phyloP scores from a whole-genome alignment of 1,140 invertebrate genomes.

The Rhopalosiphum padi region DNA sequence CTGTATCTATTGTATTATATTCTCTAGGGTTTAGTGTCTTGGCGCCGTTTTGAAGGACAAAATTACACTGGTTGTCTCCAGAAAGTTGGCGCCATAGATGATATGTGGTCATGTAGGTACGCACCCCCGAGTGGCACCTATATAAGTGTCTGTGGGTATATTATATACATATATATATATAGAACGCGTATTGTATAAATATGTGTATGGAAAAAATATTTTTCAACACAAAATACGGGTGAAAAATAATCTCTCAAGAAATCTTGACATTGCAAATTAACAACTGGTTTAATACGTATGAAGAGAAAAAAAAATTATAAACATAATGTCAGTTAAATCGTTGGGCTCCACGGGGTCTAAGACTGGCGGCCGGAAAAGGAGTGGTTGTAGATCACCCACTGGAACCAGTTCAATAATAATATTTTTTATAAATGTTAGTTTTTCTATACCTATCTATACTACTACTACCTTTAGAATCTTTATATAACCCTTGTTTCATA shows the following conservation, averaged over 20 bases:
- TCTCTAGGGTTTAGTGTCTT: not conserved
- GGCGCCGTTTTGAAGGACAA: constrained; percentile 34
- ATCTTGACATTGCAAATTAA: constrained; percentile 19
- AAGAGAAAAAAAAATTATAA: not conserved
- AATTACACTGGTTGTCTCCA: not conserved
- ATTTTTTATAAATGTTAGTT: constrained; percentile 52
- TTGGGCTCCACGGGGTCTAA: constrained; percentile 54
- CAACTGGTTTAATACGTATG: not conserved
- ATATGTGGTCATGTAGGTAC: not conserved
- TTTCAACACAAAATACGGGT: not conserved
- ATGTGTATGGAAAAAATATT: not conserved
- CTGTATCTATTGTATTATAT: not conserved
- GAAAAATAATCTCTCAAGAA: constrained; percentile 9
- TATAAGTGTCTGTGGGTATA: not conserved
- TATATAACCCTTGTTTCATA: not conserved
- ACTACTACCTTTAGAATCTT: not conserved
- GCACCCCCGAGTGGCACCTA: not conserved
- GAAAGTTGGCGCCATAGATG: not conserved
- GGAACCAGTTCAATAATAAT: constrained; percentile 57
- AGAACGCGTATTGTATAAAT: not conserved
- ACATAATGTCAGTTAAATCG: constrained; percentile 11
- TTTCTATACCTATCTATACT: not conserved
- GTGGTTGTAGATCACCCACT: constrained; percentile 56
- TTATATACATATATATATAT: not conserved
- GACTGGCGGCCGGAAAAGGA: constrained; percentile 50